Evolutionary conservation across 2,797 vertebrate species (phyloP).

Genomic region (Etheostoma nigrum): DNA sequence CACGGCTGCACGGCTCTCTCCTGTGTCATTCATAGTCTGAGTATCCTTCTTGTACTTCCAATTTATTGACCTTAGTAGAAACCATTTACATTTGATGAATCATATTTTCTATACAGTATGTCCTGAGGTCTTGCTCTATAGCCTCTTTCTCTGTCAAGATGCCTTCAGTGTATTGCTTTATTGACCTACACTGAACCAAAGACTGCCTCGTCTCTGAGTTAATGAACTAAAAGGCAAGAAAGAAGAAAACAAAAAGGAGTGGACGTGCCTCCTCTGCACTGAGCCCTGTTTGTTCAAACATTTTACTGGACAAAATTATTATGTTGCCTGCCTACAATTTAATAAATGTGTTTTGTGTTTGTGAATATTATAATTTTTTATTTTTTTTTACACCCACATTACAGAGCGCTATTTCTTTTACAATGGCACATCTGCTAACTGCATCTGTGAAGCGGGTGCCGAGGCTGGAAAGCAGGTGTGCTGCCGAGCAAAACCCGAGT

Average conservation of each 20-base stretch:
- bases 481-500: constrained; percentile 52
- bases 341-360: constrained; percentile 51
- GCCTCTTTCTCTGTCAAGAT: constrained; percentile 28
- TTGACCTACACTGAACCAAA: constrained; percentile 36
- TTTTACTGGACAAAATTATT: constrained; percentile 42
- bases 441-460: constrained; percentile 60
- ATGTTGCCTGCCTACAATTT: constrained; percentile 41
- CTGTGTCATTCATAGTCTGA: constrained; percentile 26
- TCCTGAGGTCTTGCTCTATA: constrained; percentile 6
- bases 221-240: constrained; percentile 20
- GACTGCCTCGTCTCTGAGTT: constrained; percentile 32
- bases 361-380: constrained; percentile 60
- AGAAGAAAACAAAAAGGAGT: neutral
- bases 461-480: constrained; percentile 74
- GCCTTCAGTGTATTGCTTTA: constrained; percentile 36
- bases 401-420: constrained; percentile 44
- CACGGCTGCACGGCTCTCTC: neutral
- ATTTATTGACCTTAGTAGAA: constrained; percentile 32
- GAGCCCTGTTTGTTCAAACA: constrained; percentile 15
- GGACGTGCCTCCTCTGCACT: constrained; percentile 11
- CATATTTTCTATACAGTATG: neutral
- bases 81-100: constrained; percentile 33
- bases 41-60: neutral
- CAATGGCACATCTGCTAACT: constrained; percentile 70
- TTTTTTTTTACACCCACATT: constrained; percentile 59